Conservation (phyloP, 2,797 vertebrate genomes). For the Mus spretus region DNA sequence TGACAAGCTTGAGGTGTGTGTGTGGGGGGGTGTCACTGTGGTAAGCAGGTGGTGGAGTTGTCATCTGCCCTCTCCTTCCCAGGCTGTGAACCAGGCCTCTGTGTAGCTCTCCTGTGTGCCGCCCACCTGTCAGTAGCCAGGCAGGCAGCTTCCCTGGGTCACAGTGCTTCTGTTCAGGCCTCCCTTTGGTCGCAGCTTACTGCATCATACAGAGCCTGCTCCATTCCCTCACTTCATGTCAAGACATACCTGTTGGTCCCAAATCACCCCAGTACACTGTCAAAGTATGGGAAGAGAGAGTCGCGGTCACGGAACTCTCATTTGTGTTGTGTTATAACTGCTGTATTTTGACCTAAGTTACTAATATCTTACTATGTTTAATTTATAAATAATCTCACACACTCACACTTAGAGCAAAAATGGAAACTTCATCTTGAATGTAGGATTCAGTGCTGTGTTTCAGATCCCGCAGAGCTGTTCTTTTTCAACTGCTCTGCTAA, state of each 20-base stretch:
- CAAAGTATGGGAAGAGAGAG: not conserved
- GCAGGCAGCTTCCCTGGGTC: not conserved
- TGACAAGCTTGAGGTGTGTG: not conserved
- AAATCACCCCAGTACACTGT: not conserved
- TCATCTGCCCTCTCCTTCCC: not conserved
- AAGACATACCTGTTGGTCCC: too few species aligned
- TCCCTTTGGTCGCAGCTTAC: not conserved
- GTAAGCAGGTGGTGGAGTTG: not conserved
- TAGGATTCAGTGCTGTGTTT: not conserved
- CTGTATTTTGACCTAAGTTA: not conserved
- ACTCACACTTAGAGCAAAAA: not conserved
- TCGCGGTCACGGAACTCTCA: not conserved
- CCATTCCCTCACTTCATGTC: not conserved
- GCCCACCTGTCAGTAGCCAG: not conserved
- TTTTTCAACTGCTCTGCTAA: not conserved
- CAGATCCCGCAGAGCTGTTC: not conserved
- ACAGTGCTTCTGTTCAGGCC: not conserved
- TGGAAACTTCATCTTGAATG: not conserved
- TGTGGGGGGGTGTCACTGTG: not conserved
- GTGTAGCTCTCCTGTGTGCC: not conserved
- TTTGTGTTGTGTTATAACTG: not conserved
- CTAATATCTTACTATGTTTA: slow-evolving; percentile 8
- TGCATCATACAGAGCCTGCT: not conserved
- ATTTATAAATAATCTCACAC: not conserved
- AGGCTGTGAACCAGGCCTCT: not conserved